Evolutionary conservation across 1,140 invertebrate species (phyloP).

Genomic region (Bombyx mandarina): DNA sequence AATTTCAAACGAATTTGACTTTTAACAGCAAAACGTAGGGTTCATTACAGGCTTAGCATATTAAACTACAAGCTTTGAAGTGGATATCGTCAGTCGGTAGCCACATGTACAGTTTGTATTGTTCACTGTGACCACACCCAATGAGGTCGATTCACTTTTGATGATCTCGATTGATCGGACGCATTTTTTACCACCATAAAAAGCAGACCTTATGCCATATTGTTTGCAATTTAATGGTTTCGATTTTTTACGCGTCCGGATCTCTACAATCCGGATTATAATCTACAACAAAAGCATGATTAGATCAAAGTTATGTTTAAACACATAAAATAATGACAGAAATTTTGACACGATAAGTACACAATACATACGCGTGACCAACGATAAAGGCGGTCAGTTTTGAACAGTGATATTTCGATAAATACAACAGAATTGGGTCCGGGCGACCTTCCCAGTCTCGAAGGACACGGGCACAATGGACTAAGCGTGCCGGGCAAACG

Average conservation of each 20-base stretch:
- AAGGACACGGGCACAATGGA: slow-evolving; percentile 50
- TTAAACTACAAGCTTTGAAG: slow-evolving; percentile 14
- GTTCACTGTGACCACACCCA: slow-evolving; percentile 49
- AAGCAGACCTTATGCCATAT: slow-evolving; percentile 36
- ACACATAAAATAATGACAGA: slow-evolving; percentile 17
- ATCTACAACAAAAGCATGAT: not conserved
- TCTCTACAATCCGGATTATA: slow-evolving; percentile 11
- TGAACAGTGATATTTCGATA: too few species aligned
- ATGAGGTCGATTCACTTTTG: slow-evolving; percentile 34
- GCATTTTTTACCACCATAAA: slow-evolving; percentile 37
- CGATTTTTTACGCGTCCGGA: slow-evolving; percentile 44
- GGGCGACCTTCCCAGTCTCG: slow-evolving; percentile 35
- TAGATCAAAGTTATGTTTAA: not conserved
- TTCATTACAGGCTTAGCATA: not conserved
- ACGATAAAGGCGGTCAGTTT: too few species aligned
- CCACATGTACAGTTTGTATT: slow-evolving; percentile 58
- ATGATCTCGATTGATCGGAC: slow-evolving; percentile 48
- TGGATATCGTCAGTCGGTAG: slow-evolving; percentile 45
- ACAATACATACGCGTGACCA: too few species aligned
- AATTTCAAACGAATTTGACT: slow-evolving; percentile 1
- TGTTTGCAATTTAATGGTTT: slow-evolving; percentile 57
- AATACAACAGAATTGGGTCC: slow-evolving; percentile 1
- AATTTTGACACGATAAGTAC: slow-evolving; percentile 1
- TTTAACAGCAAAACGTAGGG: not conserved
- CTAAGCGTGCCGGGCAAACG: slow-evolving; percentile 32